Evolutionary conservation across 2,797 vertebrate species (phyloP), one percentile per base, ranked within the genome.

Genomic region (Coranthus polyacanthus): DNA sequence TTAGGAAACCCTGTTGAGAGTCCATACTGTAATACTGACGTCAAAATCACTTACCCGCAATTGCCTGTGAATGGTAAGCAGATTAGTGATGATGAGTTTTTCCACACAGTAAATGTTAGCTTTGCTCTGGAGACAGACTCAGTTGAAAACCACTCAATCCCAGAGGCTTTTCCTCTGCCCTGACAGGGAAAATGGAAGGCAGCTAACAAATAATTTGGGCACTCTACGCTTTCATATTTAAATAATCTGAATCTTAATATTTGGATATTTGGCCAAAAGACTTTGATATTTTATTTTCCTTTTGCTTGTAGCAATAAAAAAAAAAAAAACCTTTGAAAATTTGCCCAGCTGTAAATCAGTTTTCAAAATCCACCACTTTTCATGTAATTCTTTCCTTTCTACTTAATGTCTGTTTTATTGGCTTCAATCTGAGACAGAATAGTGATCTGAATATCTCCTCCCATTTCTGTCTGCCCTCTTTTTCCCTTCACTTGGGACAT

Each of bases 1-100:
- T 85, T 65, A 78, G 70, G 44, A 63, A 86, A 72, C 52, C 60
- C 61, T 22, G 61, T 74, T 64, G 70, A 81, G 67, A 83, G 68
- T 70, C 69, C 75, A 72, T 74, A 79, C 85, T 75, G 75, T 83
- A 84, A 82, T 82, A 78, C 80, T 89, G 83, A 89, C 76, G 77
- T 90, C 78, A 79, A 87, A 91, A 90, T 91, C 90, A 87, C 87
- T 90, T 89, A 87, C 62, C 53, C 26, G n/a, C 81, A 85, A 85
- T 87, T 86, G 82, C 77, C 82, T 79, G 77, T 85, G 88, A 91
- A 86, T 82, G 74, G 80, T 89, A 90, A 90, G 83, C 82, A 90
- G 87, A 90, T 93, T 89, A 91, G 79, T 39, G 75, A 81, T 85
- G 87, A 90, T 90, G 84, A 86, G 75, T 86, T 92, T 92, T 82